phyloP scores from a whole-genome alignment of 2,888 invertebrate genomes.

The Cephus runcator region DNA sequence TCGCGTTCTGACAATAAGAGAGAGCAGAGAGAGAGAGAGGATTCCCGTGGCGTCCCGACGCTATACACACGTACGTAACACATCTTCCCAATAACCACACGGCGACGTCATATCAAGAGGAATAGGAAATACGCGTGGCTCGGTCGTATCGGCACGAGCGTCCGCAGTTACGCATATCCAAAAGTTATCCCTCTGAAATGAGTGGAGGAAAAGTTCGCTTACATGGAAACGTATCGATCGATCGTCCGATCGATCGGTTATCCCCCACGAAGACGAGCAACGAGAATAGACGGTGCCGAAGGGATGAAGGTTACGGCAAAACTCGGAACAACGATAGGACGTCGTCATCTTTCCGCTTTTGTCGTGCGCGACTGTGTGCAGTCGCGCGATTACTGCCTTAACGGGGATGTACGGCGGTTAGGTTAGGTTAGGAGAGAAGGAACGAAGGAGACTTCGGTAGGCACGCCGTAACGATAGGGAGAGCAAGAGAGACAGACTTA shows the following conservation, averaged over 20 bases:
- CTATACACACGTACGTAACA: background rate
- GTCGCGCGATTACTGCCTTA: background rate
- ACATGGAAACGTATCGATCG: too few species aligned
- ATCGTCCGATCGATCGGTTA: too few species aligned
- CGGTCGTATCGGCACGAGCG: background rate
- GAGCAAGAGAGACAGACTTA: too few species aligned
- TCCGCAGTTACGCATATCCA: background rate
- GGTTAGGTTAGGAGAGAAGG: too few species aligned
- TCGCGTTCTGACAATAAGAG: conserved; percentile 59
- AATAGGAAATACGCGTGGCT: conserved; percentile 9
- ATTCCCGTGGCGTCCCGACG: background rate
- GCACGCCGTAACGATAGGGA: too few species aligned
- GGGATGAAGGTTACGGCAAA: background rate
- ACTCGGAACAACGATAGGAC: conserved; percentile 1
- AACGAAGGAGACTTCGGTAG: too few species aligned
- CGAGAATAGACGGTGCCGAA: too few species aligned
- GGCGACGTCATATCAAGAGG: conserved; percentile 21
- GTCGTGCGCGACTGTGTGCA: background rate
- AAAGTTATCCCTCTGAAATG: background rate
- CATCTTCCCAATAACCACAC: conserved; percentile 17
- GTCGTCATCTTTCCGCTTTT: background rate
- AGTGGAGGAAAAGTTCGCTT: background rate
- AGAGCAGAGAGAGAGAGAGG: background rate
- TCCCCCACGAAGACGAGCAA: too few species aligned
- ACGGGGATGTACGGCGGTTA: too few species aligned